phyloP scores from a whole-genome alignment of 2,113 vertebrate species.

The Pituophis catenifer region DNA sequence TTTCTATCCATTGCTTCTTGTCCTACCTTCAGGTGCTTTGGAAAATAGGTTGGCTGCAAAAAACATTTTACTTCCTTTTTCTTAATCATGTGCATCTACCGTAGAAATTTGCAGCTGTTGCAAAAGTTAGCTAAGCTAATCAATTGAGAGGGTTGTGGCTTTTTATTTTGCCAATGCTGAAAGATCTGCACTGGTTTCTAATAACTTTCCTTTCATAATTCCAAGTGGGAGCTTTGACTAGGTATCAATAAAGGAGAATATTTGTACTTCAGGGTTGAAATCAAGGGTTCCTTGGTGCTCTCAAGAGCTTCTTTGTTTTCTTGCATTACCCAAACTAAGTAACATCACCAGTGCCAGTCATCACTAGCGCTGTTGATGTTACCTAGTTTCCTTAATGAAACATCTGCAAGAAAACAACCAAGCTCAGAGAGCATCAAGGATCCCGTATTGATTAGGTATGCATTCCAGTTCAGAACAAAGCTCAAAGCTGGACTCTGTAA shows the following conservation, averaged over 20 bases:
- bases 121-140: not conserved
- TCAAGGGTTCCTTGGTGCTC: not conserved
- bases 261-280: not conserved
- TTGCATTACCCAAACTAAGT: not conserved
- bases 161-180: not conserved
- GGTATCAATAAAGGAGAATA: not conserved
- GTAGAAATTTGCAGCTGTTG: not conserved
- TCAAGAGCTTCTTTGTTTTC: not conserved
- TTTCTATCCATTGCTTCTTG: not conserved
- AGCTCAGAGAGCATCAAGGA: too few relatives aligned
- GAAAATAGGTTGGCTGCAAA: not conserved
- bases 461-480: not conserved
- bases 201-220: not conserved
- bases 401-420: not conserved
- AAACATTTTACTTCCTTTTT: not conserved
- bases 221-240: not conserved
- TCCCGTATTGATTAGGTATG: not conserved
- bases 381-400: not conserved
- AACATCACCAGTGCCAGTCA: not conserved
- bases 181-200: not conserved
- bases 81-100: not conserved
- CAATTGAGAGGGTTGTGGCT: not conserved
- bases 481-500: not conserved
- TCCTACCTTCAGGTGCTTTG: not conserved
- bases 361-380: too few relatives aligned